Conservation (phyloP, 2,113 vertebrate genomes). For the Hippocampus comes region DNA sequence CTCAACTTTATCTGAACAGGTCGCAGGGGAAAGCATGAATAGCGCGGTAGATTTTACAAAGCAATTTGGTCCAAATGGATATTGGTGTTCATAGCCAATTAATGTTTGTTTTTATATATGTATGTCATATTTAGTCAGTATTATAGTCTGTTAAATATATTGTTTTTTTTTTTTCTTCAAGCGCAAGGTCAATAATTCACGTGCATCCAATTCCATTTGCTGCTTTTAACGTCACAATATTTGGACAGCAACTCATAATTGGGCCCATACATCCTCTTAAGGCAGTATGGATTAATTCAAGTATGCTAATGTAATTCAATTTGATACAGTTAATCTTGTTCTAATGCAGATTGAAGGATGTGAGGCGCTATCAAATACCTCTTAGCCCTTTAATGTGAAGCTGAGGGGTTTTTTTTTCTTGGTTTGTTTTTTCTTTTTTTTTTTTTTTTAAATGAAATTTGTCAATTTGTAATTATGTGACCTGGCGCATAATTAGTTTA, state of each 20-base stretch:
- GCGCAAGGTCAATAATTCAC: conserved; percentile 18
- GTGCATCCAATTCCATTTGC: conserved; percentile 54
- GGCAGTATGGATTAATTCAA: conserved; percentile 75
- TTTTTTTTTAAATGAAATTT: conserved; percentile 68
- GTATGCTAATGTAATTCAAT: conserved; percentile 80
- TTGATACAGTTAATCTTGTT: conserved; percentile 78
- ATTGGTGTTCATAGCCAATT: not conserved
- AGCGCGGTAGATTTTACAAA: not conserved
- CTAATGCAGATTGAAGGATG: conserved; percentile 79
- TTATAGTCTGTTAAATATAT: too few relatives aligned
- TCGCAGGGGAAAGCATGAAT: conserved; percentile 1
- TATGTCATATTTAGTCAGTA: not conserved
- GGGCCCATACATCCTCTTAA: conserved; percentile 63
- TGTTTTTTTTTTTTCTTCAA: not conserved
- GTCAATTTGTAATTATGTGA: conserved; percentile 80
- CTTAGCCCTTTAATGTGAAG: conserved; percentile 76
- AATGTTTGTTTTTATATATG: not conserved
- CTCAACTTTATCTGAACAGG: conserved; percentile 34
- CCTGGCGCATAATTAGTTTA: conserved; percentile 78
- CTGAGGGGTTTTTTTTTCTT: conserved; percentile 44
- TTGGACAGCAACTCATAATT: conserved; percentile 62
- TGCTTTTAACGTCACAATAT: conserved; percentile 59
- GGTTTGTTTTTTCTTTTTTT: conserved; percentile 34
- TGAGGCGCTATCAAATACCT: conserved; percentile 75
- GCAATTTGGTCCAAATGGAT: not conserved